Conservation (phyloP, 2,888 invertebrate genomes). For the Rosalia funebris region DNA sequence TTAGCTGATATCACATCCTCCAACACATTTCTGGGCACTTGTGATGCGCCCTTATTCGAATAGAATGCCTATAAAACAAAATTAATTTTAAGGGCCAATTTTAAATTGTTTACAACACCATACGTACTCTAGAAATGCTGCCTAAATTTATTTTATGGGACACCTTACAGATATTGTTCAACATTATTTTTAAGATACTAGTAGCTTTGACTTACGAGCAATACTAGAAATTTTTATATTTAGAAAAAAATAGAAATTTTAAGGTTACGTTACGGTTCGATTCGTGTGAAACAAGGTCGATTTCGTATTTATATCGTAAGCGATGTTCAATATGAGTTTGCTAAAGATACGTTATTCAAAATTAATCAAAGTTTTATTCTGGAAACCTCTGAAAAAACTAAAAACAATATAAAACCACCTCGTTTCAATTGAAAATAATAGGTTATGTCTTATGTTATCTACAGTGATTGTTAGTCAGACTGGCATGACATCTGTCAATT, state of each 20-base stretch:
- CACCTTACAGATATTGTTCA: background rate
- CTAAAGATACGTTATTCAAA: no score
- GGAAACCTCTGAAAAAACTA: no score
- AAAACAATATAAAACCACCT: no score
- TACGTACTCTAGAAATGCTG: constrained; percentile 15
- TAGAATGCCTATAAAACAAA: constrained; percentile 34
- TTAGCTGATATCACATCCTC: constrained; percentile 70
- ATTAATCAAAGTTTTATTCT: no score
- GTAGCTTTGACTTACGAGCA: background rate
- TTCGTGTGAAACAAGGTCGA: background rate
- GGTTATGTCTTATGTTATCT: no score
- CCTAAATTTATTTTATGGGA: background rate
- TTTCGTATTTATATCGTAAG: no score
- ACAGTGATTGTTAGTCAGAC: no score
- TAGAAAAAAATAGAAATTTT: background rate
- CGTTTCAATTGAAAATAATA: no score
- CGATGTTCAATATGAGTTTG: no score
- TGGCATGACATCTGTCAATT: no score
- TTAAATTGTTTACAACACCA: background rate
- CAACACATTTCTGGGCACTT: constrained; percentile 76
- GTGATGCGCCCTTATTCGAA: constrained; percentile 57
- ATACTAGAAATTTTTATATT: background rate
- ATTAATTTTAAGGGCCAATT: no score
- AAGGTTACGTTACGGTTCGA: background rate
- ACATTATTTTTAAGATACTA: constrained; percentile 23